Percentiles rank a stretch among this genome's conserved stretches.
phyloP scores from a whole-genome alignment of 2,113 vertebrate species.

The Canis aureus region DNA sequence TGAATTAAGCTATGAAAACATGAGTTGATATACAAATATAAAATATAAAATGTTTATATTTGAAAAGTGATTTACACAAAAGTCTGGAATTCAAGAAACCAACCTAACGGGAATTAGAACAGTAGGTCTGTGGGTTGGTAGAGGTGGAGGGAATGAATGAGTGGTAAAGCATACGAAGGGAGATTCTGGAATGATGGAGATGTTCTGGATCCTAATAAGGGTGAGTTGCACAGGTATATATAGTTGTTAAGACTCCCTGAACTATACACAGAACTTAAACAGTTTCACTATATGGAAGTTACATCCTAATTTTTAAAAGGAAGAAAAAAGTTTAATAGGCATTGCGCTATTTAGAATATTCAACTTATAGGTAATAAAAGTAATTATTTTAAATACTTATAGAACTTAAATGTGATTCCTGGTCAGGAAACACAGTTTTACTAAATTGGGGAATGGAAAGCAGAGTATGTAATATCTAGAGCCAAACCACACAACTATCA shows the following conservation, averaged over 20 bases:
- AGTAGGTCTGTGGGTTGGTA: neutral
- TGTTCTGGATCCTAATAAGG: neutral
- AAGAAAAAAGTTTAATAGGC: neutral
- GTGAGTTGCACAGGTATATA: neutral
- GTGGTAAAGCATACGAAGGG: neutral
- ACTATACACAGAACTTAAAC: neutral
- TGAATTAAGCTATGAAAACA: constrained; percentile 2
- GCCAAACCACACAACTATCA: neutral
- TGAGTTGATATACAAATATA: neutral
- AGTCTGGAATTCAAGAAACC: neutral
- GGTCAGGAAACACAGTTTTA: neutral
- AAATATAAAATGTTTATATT: neutral
- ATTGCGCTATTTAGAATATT: neutral
- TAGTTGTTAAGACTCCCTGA: neutral
- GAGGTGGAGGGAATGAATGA: neutral
- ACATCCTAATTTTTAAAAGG: neutral
- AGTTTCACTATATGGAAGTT: neutral
- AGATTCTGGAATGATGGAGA: neutral
- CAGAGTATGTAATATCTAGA: neutral
- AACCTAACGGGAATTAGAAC: neutral
- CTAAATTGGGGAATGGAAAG: neutral
- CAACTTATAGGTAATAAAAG: neutral
- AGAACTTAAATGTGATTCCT: constrained; percentile 14
- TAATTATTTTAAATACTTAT: neutral
- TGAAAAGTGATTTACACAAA: neutral